Evolutionary conservation across 37 sponge, comb jelly and placozoan species (phyloP), one percentile per base, ranked within the genome.

Genomic region (Tethya wilhelma): DNA sequence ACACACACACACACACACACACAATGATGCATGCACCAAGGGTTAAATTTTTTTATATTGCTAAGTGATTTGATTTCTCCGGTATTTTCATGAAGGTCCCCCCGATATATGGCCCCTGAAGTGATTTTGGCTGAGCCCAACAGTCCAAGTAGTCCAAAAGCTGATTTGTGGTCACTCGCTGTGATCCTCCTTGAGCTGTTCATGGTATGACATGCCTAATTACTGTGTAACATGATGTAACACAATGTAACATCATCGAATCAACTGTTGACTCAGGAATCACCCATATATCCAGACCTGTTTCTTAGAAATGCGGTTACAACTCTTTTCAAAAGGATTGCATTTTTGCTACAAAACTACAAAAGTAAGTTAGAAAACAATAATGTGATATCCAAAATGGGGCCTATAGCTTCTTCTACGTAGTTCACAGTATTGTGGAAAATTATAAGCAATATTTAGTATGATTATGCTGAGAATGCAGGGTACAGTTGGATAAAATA

Each of bases 41-140:
- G 26, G 28, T 30, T 65, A 41, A 43, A 45, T 67, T 66, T 75
- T 31, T 22, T 44, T 29, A 28, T 73, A 30, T 9, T 73, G 43
- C 22, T 67, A n/a, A n/a, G n/a, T n/a, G n/a, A n/a, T n/a, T n/a
- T n/a, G n/a, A n/a, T n/a, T n/a, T n/a, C n/a, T n/a, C n/a, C n/a
- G n/a, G n/a, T n/a, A n/a, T n/a, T n/a, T n/a, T 72, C 1, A 5
- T 65, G 23, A 56, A 90, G 95, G 7, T 82, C 79, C 38, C 96
- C 96, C 17, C 90, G 90, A 1, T 91, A 95, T 63, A 43, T 92
- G 56, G 83, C 96, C 28, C 96, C 96, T 19, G 96, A 95, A 74
- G 38, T 86, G 26, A 81, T 95, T 53, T 64, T 80, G 20, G 32
- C 75, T 2, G 68, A 69, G 3, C 79, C 84, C 43, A 45, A 44